A percentile compares a stretch with the other conserved stretches of the same genome.
Conservation (phyloP, 2,888 invertebrate genomes). For the Noctua pronuba region DNA sequence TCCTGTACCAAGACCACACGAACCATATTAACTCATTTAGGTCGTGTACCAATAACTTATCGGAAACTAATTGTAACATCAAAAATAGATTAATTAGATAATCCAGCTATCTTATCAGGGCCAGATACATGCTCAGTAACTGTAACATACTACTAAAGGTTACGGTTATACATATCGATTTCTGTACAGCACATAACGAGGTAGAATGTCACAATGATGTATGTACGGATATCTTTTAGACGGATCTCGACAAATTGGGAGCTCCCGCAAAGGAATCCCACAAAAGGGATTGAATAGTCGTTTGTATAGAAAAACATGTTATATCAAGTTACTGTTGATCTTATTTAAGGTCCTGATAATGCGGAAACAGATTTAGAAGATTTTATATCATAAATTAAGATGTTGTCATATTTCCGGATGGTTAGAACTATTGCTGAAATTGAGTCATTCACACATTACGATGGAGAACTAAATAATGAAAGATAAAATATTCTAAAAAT, state of each 20-base stretch:
- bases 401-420: background rate
- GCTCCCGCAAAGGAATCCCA: background rate
- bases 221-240: conserved; percentile 45
- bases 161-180: conserved; percentile 56
- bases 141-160: conserved; percentile 41
- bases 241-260: conserved; percentile 48
- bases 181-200: conserved; percentile 47
- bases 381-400: background rate
- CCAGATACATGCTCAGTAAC: conserved; percentile 41
- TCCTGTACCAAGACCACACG: conserved; percentile 13
- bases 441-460: background rate
- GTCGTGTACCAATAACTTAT: conserved; percentile 46
- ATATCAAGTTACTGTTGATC: conserved; percentile 17
- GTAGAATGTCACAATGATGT: conserved; percentile 55
- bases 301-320: conserved; percentile 16
- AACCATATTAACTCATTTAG: conserved; percentile 22
- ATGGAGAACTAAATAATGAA: too few relatives aligned
- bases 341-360: conserved; percentile 12
- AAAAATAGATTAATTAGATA: conserved; percentile 64
- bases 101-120: conserved; percentile 52
- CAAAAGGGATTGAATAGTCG: conserved; percentile 15
- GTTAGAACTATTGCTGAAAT: background rate
- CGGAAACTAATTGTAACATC: conserved; percentile 49
- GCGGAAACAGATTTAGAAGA: background rate
- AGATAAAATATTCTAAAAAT: too few relatives aligned